Evolutionary conservation across 2,113 vertebrate species (phyloP), one percentile per base, ranked within the genome.

Genomic region (Dascyllus trimaculatus): DNA sequence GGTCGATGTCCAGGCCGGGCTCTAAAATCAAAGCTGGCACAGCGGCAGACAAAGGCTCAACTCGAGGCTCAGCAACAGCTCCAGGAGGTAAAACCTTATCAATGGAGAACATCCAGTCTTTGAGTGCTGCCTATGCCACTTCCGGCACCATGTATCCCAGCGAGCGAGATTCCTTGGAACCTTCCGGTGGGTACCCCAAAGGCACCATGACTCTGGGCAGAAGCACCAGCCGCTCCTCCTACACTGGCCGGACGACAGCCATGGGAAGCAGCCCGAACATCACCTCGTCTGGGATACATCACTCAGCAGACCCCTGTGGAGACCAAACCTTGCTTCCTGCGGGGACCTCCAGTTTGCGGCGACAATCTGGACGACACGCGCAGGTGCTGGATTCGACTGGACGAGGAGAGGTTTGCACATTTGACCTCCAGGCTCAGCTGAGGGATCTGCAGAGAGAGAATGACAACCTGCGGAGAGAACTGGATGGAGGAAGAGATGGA

Each of bases 81-180:
- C 90, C 94, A 1, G 90, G 96, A 1, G 97, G 97, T 45, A 98
- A 98, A 94, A 98, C 97, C 0, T 75, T 99, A 18, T 99, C 98
- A 1, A 99, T 99, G 98, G 98, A 99, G 92, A 99, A 99, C 75
- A 98, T 99, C 89, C 97, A 99, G 93, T 99, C 98, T 74, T 92
- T 99, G 82, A 99, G 97, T 56, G 98, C 98, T 69, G 98, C 96
- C 90, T 99, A 99, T 91, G 97, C 97, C 85, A 97, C 97, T 0
- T 97, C 98, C 73, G 96, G 97, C 85, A 96, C 97, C 72, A 96
- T 97, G 95, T 99, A 99, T 83, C 93, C 97, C 85, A 96, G 93
- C 82, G 97, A 98, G 82, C 96, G 95, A 2, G 96, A 99, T 54
- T 94, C 95, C 5, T 93, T 97, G 59, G 96, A 96, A 71, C 95